phyloP scores from a whole-genome alignment of 2,113 vertebrate species.

The Sterrhoptilus dennistouni region DNA sequence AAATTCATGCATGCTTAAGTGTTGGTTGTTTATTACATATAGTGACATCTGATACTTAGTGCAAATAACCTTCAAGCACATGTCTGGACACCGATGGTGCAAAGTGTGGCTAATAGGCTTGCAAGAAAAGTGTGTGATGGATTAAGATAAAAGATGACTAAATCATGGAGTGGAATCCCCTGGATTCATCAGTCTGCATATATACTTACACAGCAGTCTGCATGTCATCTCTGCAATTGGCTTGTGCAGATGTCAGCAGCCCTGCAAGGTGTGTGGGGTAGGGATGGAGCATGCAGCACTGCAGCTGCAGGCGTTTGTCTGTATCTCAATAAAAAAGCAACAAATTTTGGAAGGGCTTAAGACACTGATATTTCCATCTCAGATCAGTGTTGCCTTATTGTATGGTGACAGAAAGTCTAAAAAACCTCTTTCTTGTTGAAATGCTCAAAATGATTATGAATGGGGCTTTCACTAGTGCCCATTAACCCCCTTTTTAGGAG shows the following conservation, averaged over 20 bases:
- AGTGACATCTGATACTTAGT: neutral
- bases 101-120: neutral
- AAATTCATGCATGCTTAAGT: neutral
- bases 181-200: neutral
- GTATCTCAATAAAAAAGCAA: neutral
- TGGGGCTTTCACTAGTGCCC: accelerated
- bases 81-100: neutral
- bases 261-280: neutral
- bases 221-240: neutral
- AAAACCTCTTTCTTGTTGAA: neutral
- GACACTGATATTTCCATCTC: neutral
- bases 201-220: neutral
- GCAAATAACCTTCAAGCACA: neutral
- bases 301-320: neutral
- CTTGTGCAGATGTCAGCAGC: neutral
- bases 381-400: neutral
- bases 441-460: neutral
- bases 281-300: neutral
- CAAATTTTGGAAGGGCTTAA: neutral
- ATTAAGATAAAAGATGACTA: neutral
- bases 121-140: neutral
- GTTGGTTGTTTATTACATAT: neutral
- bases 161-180: neutral
- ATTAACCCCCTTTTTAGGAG: neutral
- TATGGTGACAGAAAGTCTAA: neutral